Conservation (phyloP, 2,113 vertebrate species). For the Ophthalmolycus amberensis region DNA sequence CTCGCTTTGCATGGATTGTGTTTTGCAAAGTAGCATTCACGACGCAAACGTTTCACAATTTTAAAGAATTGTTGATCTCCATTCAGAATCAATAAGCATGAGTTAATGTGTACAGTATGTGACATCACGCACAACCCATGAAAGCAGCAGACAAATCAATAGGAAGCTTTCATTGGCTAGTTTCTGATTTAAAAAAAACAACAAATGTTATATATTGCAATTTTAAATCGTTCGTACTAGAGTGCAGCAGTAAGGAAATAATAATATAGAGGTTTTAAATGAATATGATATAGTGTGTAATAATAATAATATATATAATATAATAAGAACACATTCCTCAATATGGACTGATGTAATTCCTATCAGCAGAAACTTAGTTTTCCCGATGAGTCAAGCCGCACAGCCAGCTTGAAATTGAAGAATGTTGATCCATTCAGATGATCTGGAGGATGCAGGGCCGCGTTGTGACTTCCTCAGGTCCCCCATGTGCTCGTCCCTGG, state of each 20-base stretch:
- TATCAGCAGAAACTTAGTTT: background rate
- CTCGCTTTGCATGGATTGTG: background rate
- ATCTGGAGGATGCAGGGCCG: background rate
- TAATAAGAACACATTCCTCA: background rate
- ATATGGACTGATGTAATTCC: background rate
- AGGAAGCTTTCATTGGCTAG: background rate
- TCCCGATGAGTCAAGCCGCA: background rate
- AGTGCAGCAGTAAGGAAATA: background rate
- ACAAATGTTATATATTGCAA: background rate
- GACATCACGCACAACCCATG: background rate
- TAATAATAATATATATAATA: too few relatives aligned
- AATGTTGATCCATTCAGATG: conserved; percentile 15
- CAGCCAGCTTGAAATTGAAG: background rate
- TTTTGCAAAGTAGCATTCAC: background rate
- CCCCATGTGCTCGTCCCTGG: conserved; percentile 17
- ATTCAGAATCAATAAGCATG: background rate
- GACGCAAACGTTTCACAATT: background rate
- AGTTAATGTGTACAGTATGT: background rate
- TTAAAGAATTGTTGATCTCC: background rate
- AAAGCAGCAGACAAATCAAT: background rate
- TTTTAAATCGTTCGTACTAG: background rate
- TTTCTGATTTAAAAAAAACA: background rate
- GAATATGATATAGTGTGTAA: too few relatives aligned
- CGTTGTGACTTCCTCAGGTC: conserved; percentile 18
- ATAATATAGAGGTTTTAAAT: too few relatives aligned